Percentiles rank a stretch among this genome's conserved stretches.
Conservation (phyloP, 2,797 vertebrate genomes). For the Crocodylus rhombifer region DNA sequence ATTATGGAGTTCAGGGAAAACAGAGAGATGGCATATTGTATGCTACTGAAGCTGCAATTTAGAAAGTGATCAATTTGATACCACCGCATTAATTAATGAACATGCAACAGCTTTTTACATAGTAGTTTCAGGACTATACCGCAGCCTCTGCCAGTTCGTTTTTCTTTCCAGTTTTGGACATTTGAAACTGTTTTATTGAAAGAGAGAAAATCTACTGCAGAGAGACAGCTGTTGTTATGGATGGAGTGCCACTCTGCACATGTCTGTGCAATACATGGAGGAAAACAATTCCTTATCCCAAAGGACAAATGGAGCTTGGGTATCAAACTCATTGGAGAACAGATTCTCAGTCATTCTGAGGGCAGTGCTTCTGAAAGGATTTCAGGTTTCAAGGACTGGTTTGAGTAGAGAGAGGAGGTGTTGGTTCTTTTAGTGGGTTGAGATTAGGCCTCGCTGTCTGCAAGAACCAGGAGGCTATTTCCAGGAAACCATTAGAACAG, state of each 20-base stretch:
- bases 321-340: too few species aligned
- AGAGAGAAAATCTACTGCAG: not conserved
- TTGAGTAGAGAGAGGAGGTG: not conserved
- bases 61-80: conserved; percentile 20
- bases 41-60: conserved; percentile 45
- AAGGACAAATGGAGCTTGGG: not conserved
- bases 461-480: not conserved
- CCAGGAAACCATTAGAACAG: not conserved
- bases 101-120: not conserved
- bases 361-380: not conserved
- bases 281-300: not conserved
- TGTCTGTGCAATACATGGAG: not conserved
- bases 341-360: not conserved
- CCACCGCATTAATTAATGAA: conserved; percentile 14
- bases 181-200: not conserved
- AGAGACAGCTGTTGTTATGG: not conserved
- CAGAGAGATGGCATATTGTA: conserved; percentile 24
- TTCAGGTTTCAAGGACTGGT: not conserved
- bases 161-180: conserved; percentile 25
- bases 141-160: too few species aligned
- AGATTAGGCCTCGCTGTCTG: not conserved
- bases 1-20: conserved; percentile 36
- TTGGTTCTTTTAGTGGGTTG: not conserved
- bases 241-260: not conserved
- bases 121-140: too few species aligned